Base-by-base conservation (phyloP, 2,797 vertebrate genomes). In the Poecilia velifera region DNA sequence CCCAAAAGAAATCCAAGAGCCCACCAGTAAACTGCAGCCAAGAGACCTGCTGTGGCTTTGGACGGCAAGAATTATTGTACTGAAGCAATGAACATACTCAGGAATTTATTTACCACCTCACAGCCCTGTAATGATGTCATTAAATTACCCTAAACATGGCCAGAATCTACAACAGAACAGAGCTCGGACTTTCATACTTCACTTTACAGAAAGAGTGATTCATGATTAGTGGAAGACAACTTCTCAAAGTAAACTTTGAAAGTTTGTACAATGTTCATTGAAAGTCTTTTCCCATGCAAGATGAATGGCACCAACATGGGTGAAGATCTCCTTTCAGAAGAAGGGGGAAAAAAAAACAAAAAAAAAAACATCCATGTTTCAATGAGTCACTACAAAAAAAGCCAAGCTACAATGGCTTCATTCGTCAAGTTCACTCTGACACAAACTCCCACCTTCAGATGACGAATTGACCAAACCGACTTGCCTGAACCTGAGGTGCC, bases 1-100 rank as follows among this genome's bases (percentile, higher is more conserved):
- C 86, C 28, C 73, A 72, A 82, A 79, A 76, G 68, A 88, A 89
- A 89, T 89, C 88, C 94, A 92, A 93, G 88, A 9, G 47, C 34
- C 6, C 36, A 77, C 77, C 36, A 78, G 81, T 88, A 87, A 84
- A 84, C 84, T 64, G 90, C 85, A 45, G 80, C 6, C 62, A 86
- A 76, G 80, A 79, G 74, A 80, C 84, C 78, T 45, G 82, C 86
- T 82, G 88, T 3, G 75, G 77, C 76, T 84, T 39, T 78, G 72
- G 82, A 57, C 76, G 18, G 73, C 68, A 78, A 71, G 81, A 79
- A 78, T 82, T 74, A 77, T 25, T 34, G 83, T 70, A 72, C 78
- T 31, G 72, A 72, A 84, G 79, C 82, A 34, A 36, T 22, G 51
- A 82, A 75, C 45, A 72, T 28, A 73, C 76, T 16, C 22, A 80